These are phyloP conservation scores for Natrix natrix DNA, from an alignment of 2,797 vertebrate species.

Conservation along the genomic window DNA sequence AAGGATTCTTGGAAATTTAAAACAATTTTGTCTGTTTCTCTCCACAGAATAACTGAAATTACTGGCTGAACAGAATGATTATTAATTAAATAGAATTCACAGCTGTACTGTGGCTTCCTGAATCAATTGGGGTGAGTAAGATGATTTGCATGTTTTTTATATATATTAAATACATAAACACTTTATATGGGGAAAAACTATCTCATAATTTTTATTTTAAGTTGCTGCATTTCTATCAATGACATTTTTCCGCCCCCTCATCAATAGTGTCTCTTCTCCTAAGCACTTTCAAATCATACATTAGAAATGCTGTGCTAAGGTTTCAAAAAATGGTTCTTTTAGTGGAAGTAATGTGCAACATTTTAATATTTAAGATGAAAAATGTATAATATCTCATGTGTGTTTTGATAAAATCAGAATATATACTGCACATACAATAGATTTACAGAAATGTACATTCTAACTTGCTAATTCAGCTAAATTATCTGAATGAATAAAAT, in stretches of 20 bases:
- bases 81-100: slow-evolving; percentile 15
- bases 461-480: background rate
- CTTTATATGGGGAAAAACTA: background rate
- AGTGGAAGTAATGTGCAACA: background rate
- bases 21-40: background rate
- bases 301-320: background rate
- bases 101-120: background rate
- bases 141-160: background rate
- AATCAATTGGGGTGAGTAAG: slow-evolving; percentile 45
- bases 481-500: background rate
- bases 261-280: background rate
- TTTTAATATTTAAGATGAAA: background rate
- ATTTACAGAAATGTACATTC: background rate
- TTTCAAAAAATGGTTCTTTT: background rate
- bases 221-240: background rate
- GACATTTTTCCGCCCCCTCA: background rate
- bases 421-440: background rate
- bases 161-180: background rate
- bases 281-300: background rate
- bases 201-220: background rate
- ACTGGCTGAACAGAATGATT: slow-evolving; percentile 25
- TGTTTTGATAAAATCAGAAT: background rate
- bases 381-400: background rate
- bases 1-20: background rate
- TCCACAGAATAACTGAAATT: slow-evolving; percentile 26